Conservation (phyloP, 2,113 vertebrate genomes). For the Craseonycteris thonglongyai region DNA sequence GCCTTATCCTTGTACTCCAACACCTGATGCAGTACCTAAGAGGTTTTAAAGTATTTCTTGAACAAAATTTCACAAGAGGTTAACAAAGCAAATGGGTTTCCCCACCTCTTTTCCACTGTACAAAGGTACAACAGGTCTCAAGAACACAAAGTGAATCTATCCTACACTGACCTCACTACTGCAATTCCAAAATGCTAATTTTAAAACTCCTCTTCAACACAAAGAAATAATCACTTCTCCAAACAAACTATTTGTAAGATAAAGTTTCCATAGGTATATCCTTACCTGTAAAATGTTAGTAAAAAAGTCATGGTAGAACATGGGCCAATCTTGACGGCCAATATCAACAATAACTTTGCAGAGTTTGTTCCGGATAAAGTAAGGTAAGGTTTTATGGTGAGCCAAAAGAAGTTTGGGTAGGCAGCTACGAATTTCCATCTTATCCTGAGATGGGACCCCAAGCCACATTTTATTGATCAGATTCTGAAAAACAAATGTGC, state of each 20-base stretch:
- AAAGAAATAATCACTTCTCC: slow-evolving; percentile 25
- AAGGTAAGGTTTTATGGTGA: slow-evolving; percentile 95
- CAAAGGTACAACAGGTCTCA: neutral
- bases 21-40: neutral
- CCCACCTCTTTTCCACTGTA: neutral
- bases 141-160: neutral
- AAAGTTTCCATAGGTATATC: neutral
- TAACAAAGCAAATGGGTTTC: neutral
- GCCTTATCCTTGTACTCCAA: neutral
- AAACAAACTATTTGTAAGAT: neutral
- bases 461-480: slow-evolving; percentile 99
- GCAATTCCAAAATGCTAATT: neutral
- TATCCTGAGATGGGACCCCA: slow-evolving; percentile 94
- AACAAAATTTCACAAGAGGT: neutral
- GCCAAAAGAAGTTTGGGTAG: slow-evolving; percentile 95
- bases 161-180: neutral
- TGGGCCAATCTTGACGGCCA: slow-evolving; percentile 97
- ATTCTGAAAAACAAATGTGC: slow-evolving; percentile 83
- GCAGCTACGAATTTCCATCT: slow-evolving; percentile 97
- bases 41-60: slow-evolving; percentile 6
- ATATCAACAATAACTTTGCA: slow-evolving; percentile 99
- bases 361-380: slow-evolving; percentile 98
- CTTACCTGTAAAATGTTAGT: slow-evolving; percentile 96
- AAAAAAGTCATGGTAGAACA: slow-evolving; percentile 99
- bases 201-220: neutral